Percentiles rank a stretch among this genome's conserved stretches.
phyloP scores from a whole-genome alignment of 2,888 invertebrate species.

The Deilephila porcellus region DNA sequence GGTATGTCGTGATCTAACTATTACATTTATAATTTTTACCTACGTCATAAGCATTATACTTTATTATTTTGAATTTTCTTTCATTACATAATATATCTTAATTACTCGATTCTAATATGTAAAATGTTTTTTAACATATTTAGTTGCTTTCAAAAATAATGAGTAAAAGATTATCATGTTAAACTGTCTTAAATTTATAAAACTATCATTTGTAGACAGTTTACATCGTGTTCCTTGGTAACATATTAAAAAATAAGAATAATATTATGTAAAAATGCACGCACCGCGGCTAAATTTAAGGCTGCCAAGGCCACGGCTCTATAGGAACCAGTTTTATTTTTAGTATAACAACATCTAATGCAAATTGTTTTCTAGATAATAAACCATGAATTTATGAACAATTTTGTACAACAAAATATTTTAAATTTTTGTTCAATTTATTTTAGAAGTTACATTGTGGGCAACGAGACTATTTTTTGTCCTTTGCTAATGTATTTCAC shows the following conservation, averaged over 20 bases:
- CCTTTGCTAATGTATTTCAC: no score
- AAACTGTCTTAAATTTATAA: background rate
- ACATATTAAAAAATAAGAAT: constrained; percentile 1
- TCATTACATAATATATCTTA: no score
- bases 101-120: no score
- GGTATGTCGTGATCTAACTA: background rate
- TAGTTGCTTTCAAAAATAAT: no score
- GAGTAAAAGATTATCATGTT: no score
- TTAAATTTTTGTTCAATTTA: background rate
- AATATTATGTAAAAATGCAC: constrained; percentile 16
- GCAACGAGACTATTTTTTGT: no score
- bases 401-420: background rate
- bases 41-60: background rate
- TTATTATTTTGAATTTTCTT: no score
- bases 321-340: constrained; percentile 22
- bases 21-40: background rate
- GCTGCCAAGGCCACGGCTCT: constrained; percentile 19
- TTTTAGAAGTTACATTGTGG: background rate
- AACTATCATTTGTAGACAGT: background rate
- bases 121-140: no score
- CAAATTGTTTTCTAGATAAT: constrained; percentile 21
- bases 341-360: constrained; percentile 22
- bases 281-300: background rate
- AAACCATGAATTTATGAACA: constrained; percentile 13
- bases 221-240: background rate